Percentiles rank a stretch among this genome's conserved stretches.
Conservation (phyloP, 2,888 invertebrate genomes). For the Scaptomyza cyrtandrae region DNA sequence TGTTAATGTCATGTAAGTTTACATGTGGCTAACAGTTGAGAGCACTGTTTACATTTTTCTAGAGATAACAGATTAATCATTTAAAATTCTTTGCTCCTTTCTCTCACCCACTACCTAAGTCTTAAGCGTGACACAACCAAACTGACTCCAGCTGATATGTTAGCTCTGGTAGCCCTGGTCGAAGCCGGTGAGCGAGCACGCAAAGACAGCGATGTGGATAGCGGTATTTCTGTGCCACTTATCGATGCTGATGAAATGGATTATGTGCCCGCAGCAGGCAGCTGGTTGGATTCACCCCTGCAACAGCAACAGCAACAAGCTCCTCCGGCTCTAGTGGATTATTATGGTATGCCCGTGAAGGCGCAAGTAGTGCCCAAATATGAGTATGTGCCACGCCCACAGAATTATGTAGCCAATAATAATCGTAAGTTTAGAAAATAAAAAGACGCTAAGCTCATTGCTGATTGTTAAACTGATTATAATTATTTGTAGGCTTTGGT, state of each 20-base stretch:
- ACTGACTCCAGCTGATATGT: constrained; percentile 84
- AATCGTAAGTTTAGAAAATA: constrained; percentile 77
- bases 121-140: constrained; percentile 84
- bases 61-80: not conserved
- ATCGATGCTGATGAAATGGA: constrained; percentile 66
- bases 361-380: constrained; percentile 82
- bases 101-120: constrained; percentile 51
- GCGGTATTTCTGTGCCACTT: constrained; percentile 56
- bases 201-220: constrained; percentile 79
- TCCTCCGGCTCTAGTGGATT: constrained; percentile 78
- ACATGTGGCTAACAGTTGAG: not conserved
- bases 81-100: not conserved
- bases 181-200: constrained; percentile 84
- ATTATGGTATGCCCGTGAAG: constrained; percentile 82
- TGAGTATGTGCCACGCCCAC: constrained; percentile 80
- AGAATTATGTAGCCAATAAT: constrained; percentile 74
- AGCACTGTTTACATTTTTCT: too few relatives aligned
- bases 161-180: constrained; percentile 83
- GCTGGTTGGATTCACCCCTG: constrained; percentile 77
- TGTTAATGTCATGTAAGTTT: not conserved
- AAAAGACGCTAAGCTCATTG: not conserved
- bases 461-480: not conserved
- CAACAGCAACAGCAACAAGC: constrained; percentile 39
- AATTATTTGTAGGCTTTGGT: constrained; percentile 64
- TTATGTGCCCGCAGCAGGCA: constrained; percentile 63